Evolutionary conservation across 2,113 vertebrate genomes (phyloP).

Genomic region (Podiceps cristatus): DNA sequence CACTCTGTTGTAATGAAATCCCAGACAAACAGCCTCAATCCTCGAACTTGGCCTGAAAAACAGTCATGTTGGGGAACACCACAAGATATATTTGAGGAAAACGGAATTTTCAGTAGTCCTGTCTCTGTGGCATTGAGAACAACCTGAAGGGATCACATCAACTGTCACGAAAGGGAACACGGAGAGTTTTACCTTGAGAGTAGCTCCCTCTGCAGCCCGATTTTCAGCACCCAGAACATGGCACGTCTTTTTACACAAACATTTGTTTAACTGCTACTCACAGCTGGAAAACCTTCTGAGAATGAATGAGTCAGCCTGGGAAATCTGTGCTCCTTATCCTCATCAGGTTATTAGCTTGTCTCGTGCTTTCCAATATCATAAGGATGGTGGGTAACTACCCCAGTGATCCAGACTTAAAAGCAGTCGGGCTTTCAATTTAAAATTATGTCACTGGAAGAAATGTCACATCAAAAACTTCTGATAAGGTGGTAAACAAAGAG

Average conservation of each 20-base stretch:
- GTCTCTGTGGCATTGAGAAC: background rate
- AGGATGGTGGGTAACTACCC: background rate
- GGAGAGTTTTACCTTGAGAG: background rate
- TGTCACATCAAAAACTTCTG: background rate
- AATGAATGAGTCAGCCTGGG: background rate
- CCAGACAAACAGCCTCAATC: background rate
- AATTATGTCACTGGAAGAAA: background rate
- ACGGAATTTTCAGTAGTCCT: background rate
- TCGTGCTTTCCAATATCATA: accelerated
- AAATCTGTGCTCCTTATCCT: background rate
- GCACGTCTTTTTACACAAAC: background rate
- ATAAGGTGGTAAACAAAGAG: no score
- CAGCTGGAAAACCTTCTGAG: background rate
- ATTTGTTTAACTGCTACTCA: background rate
- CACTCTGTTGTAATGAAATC: background rate
- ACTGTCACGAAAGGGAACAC: accelerated
- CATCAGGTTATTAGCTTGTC: background rate
- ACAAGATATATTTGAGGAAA: background rate
- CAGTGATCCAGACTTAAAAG: background rate
- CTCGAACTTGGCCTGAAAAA: background rate
- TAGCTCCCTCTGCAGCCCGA: constrained; percentile 54
- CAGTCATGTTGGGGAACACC: background rate
- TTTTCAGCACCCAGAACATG: background rate
- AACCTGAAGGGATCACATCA: background rate
- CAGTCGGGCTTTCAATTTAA: background rate